Evolutionary conservation across 2,113 vertebrate species (phyloP).

Genomic region (Hassar affinis): DNA sequence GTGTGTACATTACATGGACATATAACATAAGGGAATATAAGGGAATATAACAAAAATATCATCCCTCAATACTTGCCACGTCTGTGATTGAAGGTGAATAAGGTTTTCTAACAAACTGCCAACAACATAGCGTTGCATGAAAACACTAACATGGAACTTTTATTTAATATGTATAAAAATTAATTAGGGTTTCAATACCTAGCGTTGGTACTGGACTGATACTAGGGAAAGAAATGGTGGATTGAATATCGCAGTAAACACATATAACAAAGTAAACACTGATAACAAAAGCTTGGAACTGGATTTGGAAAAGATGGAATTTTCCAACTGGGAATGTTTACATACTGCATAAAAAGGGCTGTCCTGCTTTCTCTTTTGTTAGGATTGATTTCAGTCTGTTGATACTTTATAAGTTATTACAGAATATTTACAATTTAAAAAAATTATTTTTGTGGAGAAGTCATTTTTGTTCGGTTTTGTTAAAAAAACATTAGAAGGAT

Average conservation of each 20-base stretch:
- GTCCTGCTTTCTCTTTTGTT: background rate
- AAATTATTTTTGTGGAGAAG: no score
- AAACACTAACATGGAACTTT: background rate
- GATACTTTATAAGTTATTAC: background rate
- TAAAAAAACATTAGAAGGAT: no score
- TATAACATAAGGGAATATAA: no score
- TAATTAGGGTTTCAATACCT: background rate
- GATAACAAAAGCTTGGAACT: background rate
- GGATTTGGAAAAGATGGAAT: background rate
- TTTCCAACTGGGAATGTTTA: background rate
- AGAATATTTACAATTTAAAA: no score
- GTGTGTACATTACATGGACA: background rate
- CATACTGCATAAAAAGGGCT: background rate
- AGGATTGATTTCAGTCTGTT: background rate
- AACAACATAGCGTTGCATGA: background rate
- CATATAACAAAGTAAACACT: no score
- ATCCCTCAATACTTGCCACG: background rate
- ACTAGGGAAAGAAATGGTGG: background rate
- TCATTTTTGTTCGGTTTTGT: no score
- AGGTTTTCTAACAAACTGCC: background rate
- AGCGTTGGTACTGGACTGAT: background rate
- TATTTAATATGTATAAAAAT: background rate
- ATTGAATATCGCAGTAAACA: background rate
- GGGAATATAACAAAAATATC: background rate
- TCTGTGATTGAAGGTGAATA: background rate